A percentile compares a stretch with the other conserved stretches of the same genome.
Conservation (phyloP, 2,797 vertebrate species). For the Pangasius larnaudii region DNA sequence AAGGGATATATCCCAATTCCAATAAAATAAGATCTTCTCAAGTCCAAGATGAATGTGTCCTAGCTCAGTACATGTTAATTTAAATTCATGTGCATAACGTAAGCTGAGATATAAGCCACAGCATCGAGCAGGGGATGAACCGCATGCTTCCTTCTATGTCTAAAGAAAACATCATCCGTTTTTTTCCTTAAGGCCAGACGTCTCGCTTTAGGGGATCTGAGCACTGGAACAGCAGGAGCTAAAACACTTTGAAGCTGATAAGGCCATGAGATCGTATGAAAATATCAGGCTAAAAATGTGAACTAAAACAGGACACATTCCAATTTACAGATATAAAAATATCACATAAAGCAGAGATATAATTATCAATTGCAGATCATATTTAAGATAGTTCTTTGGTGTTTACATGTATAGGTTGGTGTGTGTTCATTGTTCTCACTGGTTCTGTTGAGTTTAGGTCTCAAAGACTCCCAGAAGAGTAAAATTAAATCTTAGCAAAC, state of each 20-base stretch:
- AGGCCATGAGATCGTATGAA: conserved; percentile 17
- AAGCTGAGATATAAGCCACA: not conserved
- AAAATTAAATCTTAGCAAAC: too few relatives aligned
- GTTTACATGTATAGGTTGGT: not conserved
- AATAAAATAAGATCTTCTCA: not conserved
- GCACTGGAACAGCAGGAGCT: conserved; percentile 1
- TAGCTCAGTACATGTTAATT: not conserved
- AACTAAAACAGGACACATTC: not conserved
- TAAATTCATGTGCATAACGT: not conserved
- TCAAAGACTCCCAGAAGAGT: not conserved
- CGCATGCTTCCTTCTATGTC: not conserved
- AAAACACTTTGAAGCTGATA: conserved; percentile 29
- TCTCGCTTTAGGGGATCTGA: conserved; percentile 23
- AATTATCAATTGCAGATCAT: not conserved
- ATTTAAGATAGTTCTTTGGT: too few relatives aligned
- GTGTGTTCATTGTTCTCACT: not conserved
- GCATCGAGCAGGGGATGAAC: not conserved
- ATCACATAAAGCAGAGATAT: not conserved
- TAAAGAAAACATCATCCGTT: conserved; percentile 19
- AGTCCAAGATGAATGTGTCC: not conserved
- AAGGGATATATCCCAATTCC: not conserved
- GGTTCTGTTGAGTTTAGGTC: not conserved
- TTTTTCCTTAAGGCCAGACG: not conserved
- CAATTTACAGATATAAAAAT: conserved; percentile 4
- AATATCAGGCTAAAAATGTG: conserved; percentile 1